Evolutionary conservation across 2,113 vertebrate species (phyloP).

Genomic region (Vicugna pacos): DNA sequence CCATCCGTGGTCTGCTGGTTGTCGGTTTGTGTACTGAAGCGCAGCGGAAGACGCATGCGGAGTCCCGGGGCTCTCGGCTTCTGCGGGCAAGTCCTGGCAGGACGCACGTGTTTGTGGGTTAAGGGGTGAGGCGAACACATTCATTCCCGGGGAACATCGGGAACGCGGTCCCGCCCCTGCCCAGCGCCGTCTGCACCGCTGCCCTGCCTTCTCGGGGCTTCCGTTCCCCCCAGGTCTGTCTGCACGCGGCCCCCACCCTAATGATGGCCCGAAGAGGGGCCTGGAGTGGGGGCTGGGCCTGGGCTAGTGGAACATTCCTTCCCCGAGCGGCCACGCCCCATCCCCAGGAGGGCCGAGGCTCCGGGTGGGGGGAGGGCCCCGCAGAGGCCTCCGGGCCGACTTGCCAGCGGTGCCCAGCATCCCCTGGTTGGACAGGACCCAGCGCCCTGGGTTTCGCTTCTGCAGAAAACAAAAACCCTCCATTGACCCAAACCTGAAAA

Average conservation of each 20-base stretch:
- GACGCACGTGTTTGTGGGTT: not conserved
- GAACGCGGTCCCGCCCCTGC: not conserved
- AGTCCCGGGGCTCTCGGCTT: not conserved
- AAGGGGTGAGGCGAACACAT: not conserved
- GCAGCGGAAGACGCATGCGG: not conserved
- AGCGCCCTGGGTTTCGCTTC: not conserved
- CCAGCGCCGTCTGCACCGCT: not conserved
- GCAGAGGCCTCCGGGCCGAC: not conserved
- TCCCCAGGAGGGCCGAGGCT: not conserved
- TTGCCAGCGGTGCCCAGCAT: fast-evolving
- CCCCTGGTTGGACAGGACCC: not conserved
- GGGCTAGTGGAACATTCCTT: not conserved
- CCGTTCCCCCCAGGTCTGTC: not conserved
- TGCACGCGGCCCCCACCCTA: not conserved
- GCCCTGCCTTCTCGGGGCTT: not conserved
- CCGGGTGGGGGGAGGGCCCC: fast-evolving
- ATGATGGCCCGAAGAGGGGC: not conserved
- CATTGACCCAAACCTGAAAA: conserved; percentile 35
- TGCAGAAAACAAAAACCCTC: not conserved
- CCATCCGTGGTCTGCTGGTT: not conserved
- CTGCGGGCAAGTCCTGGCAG: not conserved
- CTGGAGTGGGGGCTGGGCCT: not conserved
- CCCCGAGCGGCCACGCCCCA: not conserved
- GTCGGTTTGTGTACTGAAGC: not conserved
- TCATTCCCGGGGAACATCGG: not conserved